Evolutionary conservation across 2,113 vertebrate genomes (phyloP).

Genomic region (Cepphus grylle): DNA sequence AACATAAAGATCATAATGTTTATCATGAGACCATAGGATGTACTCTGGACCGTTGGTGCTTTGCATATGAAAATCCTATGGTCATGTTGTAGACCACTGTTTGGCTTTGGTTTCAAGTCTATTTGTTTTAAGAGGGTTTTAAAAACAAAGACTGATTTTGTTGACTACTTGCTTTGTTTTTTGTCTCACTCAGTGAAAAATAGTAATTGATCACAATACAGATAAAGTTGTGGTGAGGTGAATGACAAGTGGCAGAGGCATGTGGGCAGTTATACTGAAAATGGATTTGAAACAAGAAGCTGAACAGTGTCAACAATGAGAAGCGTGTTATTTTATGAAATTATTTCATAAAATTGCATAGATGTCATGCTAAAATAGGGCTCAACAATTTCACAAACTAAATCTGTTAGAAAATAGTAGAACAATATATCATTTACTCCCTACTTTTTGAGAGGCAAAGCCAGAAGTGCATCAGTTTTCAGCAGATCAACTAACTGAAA

Average conservation of each 20-base stretch:
- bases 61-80: neutral
- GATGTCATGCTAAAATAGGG: neutral
- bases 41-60: neutral
- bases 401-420: neutral
- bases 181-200: neutral
- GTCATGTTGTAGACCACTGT: neutral
- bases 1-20: neutral
- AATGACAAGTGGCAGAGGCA: neutral
- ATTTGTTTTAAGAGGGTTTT: neutral
- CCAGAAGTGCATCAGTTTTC: neutral
- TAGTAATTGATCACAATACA: neutral
- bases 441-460: neutral
- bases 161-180: neutral
- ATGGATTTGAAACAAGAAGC: neutral
- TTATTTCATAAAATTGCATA: neutral
- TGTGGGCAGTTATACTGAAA: neutral
- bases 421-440: neutral
- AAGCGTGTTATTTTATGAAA: neutral
- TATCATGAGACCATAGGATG: neutral
- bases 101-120: neutral
- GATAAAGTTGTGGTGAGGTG: neutral
- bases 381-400: neutral
- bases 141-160: neutral
- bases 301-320: neutral
- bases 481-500: neutral